Base-by-base conservation (phyloP, 2,888 invertebrate species). In the Epirrhoe alternata region DNA sequence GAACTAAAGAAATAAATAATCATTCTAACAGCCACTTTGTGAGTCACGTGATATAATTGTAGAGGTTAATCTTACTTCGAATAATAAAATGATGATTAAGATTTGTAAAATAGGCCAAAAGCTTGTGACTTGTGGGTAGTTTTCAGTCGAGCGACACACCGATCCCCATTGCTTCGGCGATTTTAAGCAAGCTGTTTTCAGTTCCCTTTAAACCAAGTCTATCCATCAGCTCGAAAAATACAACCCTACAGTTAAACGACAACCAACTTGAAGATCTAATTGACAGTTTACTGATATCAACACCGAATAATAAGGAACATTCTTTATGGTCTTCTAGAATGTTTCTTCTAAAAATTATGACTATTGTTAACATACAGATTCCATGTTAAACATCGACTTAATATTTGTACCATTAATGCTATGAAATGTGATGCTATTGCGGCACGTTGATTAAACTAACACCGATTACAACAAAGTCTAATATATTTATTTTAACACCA, bases 251-350 rank as follows among this genome's bases (percentile, higher is more conserved):
- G n/a, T 16, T 47, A 56, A 10, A 56, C 30, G 38, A 35, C 74
- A 80, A 80, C 76, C 68, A 72, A 77, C 76, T 74, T 75, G 74
- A 77, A 74, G 62, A 67, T 76, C 77, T 82, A 82, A 80, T 81
- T 82, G 80, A 82, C 80, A 78, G 69, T 76, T 68, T 66, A 66
- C 68, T 64, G 66, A 72, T 71, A 72, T 63, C 57, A 66, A 68
- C 60, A 64, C 70, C 49, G 65, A 68, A 74, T 67, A 72, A 75
- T 35, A 12, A 12, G 38, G 12, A 42, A 42, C 38, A 42, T 42
- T 42, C 38, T 42, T 12, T 12, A 42, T 42, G 8, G 12, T 42
- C 10, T 12, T 42, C 38, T 42, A 12, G 38, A 42, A 42, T 42
- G 38, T 42, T 42, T 12, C 38, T 74, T 74, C 69, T 74, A 72